phyloP scores from a whole-genome alignment of 2,113 vertebrate genomes.

The Agelaius tricolor region DNA sequence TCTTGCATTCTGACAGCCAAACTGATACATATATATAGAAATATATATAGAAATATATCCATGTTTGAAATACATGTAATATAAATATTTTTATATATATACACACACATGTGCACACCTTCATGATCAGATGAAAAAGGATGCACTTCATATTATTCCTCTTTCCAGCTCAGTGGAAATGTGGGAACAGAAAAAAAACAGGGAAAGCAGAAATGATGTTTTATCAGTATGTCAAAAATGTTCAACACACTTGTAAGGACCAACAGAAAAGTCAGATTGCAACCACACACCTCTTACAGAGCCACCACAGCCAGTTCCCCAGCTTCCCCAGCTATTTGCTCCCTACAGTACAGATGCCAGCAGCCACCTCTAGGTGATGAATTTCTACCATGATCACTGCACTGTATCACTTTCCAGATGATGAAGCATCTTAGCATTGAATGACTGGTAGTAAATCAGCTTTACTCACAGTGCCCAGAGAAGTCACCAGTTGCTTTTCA shows the following conservation, averaged over 20 bases:
- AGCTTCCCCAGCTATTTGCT: background rate
- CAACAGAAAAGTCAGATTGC: background rate
- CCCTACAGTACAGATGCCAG: background rate
- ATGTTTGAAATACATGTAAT: background rate
- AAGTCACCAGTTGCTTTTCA: background rate
- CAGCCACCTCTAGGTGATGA: background rate
- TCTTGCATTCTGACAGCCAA: background rate
- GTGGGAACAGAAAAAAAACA: background rate
- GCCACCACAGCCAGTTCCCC: background rate
- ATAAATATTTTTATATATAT: rapidly evolving
- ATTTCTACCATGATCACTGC: background rate
- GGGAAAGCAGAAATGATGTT: background rate
- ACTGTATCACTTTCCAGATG: background rate
- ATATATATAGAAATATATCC: too few relatives aligned
- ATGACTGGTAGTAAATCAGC: constrained; percentile 32
- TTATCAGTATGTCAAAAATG: background rate
- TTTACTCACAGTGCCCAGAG: background rate
- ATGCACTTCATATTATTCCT: background rate
- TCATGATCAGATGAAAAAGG: background rate
- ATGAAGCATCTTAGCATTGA: constrained; percentile 31
- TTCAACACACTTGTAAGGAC: background rate
- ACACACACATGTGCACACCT: background rate
- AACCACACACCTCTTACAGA: background rate
- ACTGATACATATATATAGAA: background rate
- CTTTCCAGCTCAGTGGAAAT: background rate